Base-by-base conservation (phyloP, 2,888 invertebrate species). In the Operophtera brumata region DNA sequence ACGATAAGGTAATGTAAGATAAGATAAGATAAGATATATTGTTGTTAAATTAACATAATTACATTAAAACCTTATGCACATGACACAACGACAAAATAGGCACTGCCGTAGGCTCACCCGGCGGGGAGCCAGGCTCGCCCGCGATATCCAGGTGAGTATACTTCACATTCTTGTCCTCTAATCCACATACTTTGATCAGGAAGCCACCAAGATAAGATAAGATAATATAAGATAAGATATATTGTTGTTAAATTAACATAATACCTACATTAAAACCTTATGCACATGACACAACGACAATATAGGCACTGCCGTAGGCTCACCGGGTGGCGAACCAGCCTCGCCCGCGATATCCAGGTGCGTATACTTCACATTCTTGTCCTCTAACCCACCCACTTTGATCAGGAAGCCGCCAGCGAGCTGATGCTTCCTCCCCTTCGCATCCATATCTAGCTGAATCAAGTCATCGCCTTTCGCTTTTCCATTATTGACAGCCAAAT, bases 121-220 rank as follows among this genome's bases (percentile, higher is more conserved):
- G 95, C 11, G 93, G 91, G 6, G 88, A 84, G 0, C 95, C 95
- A 3, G 93, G 92, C 0, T 94, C 93, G 0, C 93, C 94, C 9
- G 96, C 96, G 37, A 96, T 94, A 69, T 95, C 95, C 72, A 95
- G 70, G 78, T 95, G 95, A 0, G 94, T 94, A 78, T 95, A 97
- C 65, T 94, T 94, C 42, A 97, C 74, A 25, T 96, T 96, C 60
- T 90, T 91, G 84, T 96, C 93, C 69, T 96, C 95, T 47, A 97
- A 84, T 0, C 96, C 96, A 0, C 96, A 94, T 2, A 95, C 94
- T 82, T 93, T 91, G 50, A 97, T 93, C 61, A 98, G 84, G 75
- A 97, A 98, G 0, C 86, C 90, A n/a, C n/a, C n/a, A n/a, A n/a
- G n/a, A n/a, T n/a, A n/a, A n/a, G n/a, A n/a, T n/a, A n/a, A n/a